Conservation (phyloP, 2,797 vertebrate genomes). For the Neostethus bicornis region DNA sequence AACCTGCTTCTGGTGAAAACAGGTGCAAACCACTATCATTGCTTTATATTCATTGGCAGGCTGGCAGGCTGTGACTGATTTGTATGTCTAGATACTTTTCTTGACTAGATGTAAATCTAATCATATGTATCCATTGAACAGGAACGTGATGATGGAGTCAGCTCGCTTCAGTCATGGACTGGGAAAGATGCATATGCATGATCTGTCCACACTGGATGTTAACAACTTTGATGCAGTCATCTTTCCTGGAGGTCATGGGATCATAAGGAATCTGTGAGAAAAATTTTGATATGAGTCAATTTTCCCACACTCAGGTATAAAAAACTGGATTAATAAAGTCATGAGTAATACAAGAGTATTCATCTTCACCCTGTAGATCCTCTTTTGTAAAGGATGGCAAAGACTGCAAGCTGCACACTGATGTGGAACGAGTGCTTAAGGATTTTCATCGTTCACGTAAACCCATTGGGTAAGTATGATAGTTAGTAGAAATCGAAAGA, state of each 20-base stretch:
- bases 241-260: slow-evolving; percentile 78
- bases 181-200: slow-evolving; percentile 76
- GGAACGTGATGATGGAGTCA: slow-evolving; percentile 80
- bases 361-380: slow-evolving; percentile 59
- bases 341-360: background rate
- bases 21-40: slow-evolving; percentile 55
- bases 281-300: slow-evolving; percentile 4
- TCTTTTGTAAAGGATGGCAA: slow-evolving; percentile 78
- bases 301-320: background rate
- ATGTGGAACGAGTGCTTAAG: slow-evolving; percentile 78
- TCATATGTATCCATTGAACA: slow-evolving; percentile 51
- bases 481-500: background rate
- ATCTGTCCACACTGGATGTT: slow-evolving; percentile 76
- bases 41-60: background rate
- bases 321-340: background rate
- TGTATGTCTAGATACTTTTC: background rate
- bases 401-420: slow-evolving; percentile 77
- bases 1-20: slow-evolving; percentile 74
- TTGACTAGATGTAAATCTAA: slow-evolving; percentile 41
- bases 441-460: slow-evolving; percentile 78
- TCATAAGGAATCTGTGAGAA: slow-evolving; percentile 80
- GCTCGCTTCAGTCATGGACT: slow-evolving; percentile 77
- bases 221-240: slow-evolving; percentile 78
- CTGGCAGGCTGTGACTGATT: background rate
- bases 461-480: slow-evolving; percentile 74